A percentile compares a stretch with the other conserved stretches of the same genome.
These are phyloP conservation scores for Lasioglossum albipes DNA, from an alignment of 1,140 invertebrate species.

Conservation along the genomic window DNA sequence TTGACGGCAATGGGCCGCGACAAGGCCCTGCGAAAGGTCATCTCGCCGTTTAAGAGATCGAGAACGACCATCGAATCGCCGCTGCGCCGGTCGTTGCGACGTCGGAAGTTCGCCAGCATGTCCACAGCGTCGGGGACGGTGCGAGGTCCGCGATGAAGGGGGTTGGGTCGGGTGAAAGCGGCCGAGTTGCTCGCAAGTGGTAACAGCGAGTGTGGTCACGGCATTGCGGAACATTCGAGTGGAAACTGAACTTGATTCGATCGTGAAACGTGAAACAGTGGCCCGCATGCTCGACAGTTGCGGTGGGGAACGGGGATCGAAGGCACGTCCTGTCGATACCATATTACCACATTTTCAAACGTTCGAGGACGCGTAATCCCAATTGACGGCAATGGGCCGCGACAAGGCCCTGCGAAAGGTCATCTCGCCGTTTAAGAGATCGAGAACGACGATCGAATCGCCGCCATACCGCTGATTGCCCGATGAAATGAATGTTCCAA, in stretches of 20 bases:
- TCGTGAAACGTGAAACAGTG: constrained; percentile 58
- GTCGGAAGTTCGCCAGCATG: constrained; percentile 47
- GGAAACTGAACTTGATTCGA: constrained; percentile 60
- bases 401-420: not conserved
- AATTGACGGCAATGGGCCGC: not conserved
- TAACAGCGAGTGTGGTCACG: constrained; percentile 59
- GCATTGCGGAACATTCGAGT: constrained; percentile 55
- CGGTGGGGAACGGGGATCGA: constrained; percentile 29
- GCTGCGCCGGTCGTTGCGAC: constrained; percentile 40
- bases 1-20: not conserved
- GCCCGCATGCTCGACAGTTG: constrained; percentile 34
- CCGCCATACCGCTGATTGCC: not conserved
- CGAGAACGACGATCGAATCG: not conserved
- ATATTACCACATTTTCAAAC: constrained; percentile 35
- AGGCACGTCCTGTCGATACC: constrained; percentile 45
- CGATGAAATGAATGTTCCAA: not conserved
- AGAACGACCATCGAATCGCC: no score
- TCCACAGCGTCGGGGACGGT: constrained; percentile 25
- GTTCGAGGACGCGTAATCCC: constrained; percentile 13
- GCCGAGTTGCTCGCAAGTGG: constrained; percentile 46
- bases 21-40: not conserved
- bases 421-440: constrained; percentile 18
- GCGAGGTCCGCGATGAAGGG: no score
- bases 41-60: constrained; percentile 20
- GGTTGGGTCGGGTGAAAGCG: not conserved